phyloP scores from a whole-genome alignment of 2,113 vertebrate species.

The Petroica traversi region DNA sequence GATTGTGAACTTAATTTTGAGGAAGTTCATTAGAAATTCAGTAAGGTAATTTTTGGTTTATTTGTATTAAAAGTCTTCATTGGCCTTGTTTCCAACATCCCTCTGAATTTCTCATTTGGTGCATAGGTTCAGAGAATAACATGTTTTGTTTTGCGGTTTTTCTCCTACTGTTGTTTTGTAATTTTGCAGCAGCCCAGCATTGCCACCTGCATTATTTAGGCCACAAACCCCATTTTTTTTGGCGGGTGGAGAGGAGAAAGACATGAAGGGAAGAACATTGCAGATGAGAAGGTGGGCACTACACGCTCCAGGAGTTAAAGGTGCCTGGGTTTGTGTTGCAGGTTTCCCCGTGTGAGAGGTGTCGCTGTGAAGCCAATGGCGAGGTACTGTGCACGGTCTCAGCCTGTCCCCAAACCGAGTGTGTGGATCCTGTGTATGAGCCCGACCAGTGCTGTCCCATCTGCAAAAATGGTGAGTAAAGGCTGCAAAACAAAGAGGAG shows the following conservation, averaged over 20 bases:
- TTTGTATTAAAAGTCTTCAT: background rate
- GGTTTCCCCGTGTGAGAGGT: slow-evolving; percentile 95
- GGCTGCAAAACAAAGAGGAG: background rate
- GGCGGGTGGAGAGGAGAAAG: background rate
- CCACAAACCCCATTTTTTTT: background rate
- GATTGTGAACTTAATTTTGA: background rate
- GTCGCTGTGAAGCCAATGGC: slow-evolving; percentile 91
- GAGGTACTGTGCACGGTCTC: slow-evolving; percentile 95
- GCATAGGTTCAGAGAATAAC: background rate
- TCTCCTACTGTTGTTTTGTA: background rate
- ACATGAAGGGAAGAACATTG: background rate
- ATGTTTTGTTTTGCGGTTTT: accelerated
- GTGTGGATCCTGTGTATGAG: slow-evolving; percentile 96
- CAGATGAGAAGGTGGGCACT: background rate
- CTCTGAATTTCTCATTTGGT: background rate
- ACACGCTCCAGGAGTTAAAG: background rate
- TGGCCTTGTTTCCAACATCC: background rate
- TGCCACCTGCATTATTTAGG: background rate
- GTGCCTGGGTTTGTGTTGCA: slow-evolving; percentile 66
- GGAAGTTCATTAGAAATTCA: background rate
- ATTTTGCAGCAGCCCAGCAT: background rate
- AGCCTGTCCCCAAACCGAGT: slow-evolving; percentile 95
- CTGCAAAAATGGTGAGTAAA: slow-evolving; percentile 90
- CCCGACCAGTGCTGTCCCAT: slow-evolving; percentile 97
- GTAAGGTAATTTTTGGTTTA: background rate